Conservation (phyloP, 2,888 invertebrate species). For the Petrolisthes manimaculis region DNA sequence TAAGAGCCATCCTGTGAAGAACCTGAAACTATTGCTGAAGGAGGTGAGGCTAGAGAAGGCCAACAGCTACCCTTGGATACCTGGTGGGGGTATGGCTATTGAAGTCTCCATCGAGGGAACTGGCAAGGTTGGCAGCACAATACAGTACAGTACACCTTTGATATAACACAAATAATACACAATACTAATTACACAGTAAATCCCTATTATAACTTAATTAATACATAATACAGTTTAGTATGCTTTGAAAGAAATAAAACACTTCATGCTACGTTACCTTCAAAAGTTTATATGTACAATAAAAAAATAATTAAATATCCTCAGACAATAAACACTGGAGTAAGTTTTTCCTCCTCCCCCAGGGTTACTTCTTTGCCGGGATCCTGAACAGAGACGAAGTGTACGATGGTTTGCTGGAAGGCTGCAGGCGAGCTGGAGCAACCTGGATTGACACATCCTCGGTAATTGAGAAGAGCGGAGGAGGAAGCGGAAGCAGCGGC, state of each 20-base stretch:
- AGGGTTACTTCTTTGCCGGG: conserved; percentile 70
- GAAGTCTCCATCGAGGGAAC: conserved; percentile 68
- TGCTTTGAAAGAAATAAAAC: too few relatives aligned
- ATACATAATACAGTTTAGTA: too few relatives aligned
- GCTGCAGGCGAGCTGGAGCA: conserved; percentile 39
- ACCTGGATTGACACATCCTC: conserved; percentile 32
- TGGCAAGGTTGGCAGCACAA: conserved; percentile 68
- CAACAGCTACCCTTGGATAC: conserved; percentile 70
- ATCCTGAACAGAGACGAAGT: conserved; percentile 70
- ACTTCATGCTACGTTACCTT: neutral
- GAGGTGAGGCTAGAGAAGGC: conserved; percentile 69
- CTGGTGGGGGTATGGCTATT: conserved; percentile 71
- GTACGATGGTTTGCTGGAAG: conserved; percentile 67
- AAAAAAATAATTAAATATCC: too few relatives aligned
- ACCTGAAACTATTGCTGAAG: conserved; percentile 70
- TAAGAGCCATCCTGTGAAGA: conserved; percentile 69
- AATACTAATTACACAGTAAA: too few relatives aligned
- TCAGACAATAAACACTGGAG: too few relatives aligned
- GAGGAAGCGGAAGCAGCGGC: neutral
- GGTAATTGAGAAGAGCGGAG: neutral
- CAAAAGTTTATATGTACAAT: neutral
- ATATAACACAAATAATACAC: too few relatives aligned
- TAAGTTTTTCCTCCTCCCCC: conserved; percentile 39
- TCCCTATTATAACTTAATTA: too few relatives aligned
- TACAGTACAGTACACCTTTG: too few relatives aligned